These are phyloP conservation scores for Acanthopleura granulata DNA, from an alignment of 2,888 invertebrate species.

Conservation along the genomic window DNA sequence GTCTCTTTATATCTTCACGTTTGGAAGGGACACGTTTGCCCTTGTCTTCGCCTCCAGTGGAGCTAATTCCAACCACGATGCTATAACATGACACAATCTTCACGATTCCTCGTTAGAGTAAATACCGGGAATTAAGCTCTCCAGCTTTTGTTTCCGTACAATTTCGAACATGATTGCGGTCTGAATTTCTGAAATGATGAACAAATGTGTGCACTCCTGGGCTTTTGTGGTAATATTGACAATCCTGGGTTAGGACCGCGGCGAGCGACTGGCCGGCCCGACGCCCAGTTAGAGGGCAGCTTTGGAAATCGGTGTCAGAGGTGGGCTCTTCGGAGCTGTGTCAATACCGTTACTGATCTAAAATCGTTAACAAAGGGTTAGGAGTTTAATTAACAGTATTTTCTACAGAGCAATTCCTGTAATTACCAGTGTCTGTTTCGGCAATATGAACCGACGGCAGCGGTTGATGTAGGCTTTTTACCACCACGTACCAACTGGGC, in stretches of 20 bases:
- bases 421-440: constrained; percentile 10
- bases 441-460: neutral
- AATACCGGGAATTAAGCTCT: constrained; percentile 10
- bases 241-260: neutral
- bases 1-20: neutral
- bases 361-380: constrained; percentile 12
- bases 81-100: constrained; percentile 17
- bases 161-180: constrained; percentile 10
- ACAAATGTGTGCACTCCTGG: neutral
- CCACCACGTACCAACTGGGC: neutral
- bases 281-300: neutral
- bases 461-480: neutral
- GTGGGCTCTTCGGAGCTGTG: neutral
- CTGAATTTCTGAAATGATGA: neutral
- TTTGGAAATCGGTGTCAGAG: constrained; percentile 9
- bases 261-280: neutral
- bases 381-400: constrained; percentile 15
- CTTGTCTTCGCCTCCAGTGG: too few relatives aligned
- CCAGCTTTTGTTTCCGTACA: constrained; percentile 15
- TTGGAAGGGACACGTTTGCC: neutral
- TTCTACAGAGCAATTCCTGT: constrained; percentile 15
- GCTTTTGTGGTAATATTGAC: constrained; percentile 5
- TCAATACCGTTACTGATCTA: constrained; percentile 12
- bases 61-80: neutral
- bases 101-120: constrained; percentile 4